Conservation (phyloP, 2,113 vertebrate genomes). For the Salvelinus sp. region DNA sequence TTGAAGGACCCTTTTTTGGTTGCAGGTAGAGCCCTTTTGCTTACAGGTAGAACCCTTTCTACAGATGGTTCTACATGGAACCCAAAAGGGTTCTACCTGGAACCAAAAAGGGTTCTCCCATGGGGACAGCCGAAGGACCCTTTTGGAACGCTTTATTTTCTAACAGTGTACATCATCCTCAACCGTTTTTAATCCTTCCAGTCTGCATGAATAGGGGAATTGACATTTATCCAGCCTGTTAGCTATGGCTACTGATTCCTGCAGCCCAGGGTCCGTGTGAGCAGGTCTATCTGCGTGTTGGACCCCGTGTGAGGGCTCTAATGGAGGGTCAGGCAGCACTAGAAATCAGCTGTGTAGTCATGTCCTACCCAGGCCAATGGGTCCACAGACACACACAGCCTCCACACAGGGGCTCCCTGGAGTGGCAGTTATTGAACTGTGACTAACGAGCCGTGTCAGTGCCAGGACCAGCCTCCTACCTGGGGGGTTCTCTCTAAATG, state of each 20-base stretch:
- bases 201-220: neutral
- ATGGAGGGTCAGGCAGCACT: slow-evolving; percentile 62
- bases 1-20: too few species aligned
- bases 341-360: slow-evolving; percentile 65
- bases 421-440: slow-evolving; percentile 79
- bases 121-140: neutral
- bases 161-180: neutral
- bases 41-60: too few species aligned
- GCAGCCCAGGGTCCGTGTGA: slow-evolving; percentile 36
- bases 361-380: slow-evolving; percentile 28
- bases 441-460: slow-evolving; percentile 76
- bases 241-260: neutral
- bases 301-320: slow-evolving; percentile 65
- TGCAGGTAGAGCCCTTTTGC: too few species aligned
- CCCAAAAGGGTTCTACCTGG: too few species aligned
- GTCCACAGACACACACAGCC: slow-evolving; percentile 30
- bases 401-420: slow-evolving; percentile 46
- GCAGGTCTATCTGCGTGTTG: slow-evolving; percentile 2
- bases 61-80: too few species aligned
- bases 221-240: neutral
- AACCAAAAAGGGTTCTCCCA: too few species aligned
- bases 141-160: neutral
- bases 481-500: slow-evolving; percentile 71
- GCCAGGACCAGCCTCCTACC: slow-evolving; percentile 59
- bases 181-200: neutral